Evolutionary conservation across 1,140 invertebrate genomes (phyloP), one percentile per base, ranked within the genome.

Genomic region (Drosophila subpulchrella): DNA sequence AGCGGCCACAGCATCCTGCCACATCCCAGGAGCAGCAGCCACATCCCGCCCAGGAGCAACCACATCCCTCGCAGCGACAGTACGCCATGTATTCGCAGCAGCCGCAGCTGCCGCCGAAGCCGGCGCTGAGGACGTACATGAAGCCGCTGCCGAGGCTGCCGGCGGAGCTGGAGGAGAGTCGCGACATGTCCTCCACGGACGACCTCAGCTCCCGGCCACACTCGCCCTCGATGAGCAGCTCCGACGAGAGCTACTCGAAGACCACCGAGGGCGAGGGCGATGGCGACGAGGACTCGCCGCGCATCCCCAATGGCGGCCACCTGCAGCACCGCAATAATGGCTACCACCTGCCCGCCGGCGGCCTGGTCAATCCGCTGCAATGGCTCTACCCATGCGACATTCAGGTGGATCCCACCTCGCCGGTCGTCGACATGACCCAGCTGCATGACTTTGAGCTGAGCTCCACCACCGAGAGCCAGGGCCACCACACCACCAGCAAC

Each of bases 181-280:
- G 90, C 3, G 91, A 92, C 54, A 91, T 92, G 90, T 96, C 96
- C 1, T 97, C 96, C 1, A 96, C 96, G 3, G 96, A 97, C 90
- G 96, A 97, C 91, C 94, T 97, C 15, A 96, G 95, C 85, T 96
- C 96, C 0, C 92, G 96, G 2, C 96, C 96, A 65, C 94, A 96
- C 62, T 96, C 96, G 27, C 96, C 96, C 3, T 96, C 95, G 82
- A 94, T 96, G 46, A 96, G 95, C 90, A 96, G 96, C 53, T 96
- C 96, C 2, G 96, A 97, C 85, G 96, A 97, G 90, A 96, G 95
- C 88, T 96, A 96, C 85, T 96, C 95, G 50, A 94, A 95, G 56
- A 96, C 95, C 27, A 96, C 95, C 4, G 95, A 92, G 48, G 89
- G 91, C 41, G 90, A 92, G 57, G 85, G 85, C 50, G 91, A 90